Base-by-base conservation (phyloP, 2,797 vertebrate species). In the Oophaga sylvatica region DNA sequence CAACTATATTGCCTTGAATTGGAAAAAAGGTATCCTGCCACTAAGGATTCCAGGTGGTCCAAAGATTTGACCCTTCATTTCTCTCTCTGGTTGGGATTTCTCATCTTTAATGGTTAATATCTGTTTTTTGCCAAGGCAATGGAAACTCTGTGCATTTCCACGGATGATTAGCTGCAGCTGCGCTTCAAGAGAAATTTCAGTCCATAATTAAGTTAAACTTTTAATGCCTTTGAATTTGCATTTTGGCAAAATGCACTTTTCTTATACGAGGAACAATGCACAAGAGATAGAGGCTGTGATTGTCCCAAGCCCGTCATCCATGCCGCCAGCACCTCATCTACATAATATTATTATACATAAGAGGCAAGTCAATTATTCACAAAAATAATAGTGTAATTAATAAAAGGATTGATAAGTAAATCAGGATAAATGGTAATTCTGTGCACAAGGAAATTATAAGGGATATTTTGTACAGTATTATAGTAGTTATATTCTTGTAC, bases 181-280 rank as follows among this genome's bases (percentile, higher is more conserved):
- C 88, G 94, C 94, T 92, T 94, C 94, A 94, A 92, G 90, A 93
- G 91, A 94, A 87, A 91, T 92, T 94, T 92, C 93, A 95, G 94
- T 92, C 93, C 93, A 94, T 95, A 95, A 95, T 96, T 94, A 94
- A 95, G 93, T 93, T 93, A 95, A 95, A 95, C 92, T 93, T 92
- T 80, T 89, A 90, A 92, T 83, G 87, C 73, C 87, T 81, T 67
- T 8, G 31, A 95, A 95, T 95, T 94, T 95, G 92, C 93, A 94
- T 94, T 94, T 94, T 94, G 92, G 90, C 94, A 94, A 94, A 92
- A 92, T 9, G 82, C 0, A 10, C 88, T 93, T 88, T 92, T 89
- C 92, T 89, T 82, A 86, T 86, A 35, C 60, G 90, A 92, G 90
- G 90, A 93, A 94, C 93, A 92, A 92, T 89, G 90, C 90, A 86